Conservation (phyloP, 2,113 vertebrate species). For the Hoplias malabaricus region DNA sequence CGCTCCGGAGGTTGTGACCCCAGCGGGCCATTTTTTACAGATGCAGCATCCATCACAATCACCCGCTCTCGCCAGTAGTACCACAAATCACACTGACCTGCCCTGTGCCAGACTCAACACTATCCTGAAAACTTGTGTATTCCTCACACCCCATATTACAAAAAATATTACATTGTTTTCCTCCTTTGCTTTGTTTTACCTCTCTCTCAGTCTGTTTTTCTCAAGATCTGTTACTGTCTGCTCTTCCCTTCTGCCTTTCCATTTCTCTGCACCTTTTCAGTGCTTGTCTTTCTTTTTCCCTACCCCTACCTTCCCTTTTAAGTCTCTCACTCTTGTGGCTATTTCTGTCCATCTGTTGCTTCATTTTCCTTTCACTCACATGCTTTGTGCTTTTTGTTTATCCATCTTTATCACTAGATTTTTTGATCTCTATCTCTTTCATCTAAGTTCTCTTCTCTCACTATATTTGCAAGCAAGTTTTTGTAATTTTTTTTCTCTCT, state of each 20-base stretch:
- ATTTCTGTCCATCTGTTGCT: too few species aligned
- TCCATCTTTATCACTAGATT: too few species aligned
- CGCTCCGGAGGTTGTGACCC: conserved; percentile 50
- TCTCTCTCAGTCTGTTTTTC: conserved; percentile 53
- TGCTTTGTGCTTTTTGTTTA: too few species aligned
- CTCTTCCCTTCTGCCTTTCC: neutral
- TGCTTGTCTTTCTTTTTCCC: too few species aligned
- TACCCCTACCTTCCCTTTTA: too few species aligned
- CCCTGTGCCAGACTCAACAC: conserved; percentile 70
- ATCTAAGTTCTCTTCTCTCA: too few species aligned
- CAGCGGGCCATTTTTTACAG: conserved; percentile 67
- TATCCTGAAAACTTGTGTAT: conserved; percentile 59
- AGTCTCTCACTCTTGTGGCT: too few species aligned
- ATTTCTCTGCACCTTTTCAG: neutral
- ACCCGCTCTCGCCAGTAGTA: conserved; percentile 70
- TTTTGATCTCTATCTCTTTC: too few species aligned
- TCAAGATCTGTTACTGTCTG: conserved; percentile 49
- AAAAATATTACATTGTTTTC: neutral
- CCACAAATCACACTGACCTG: conserved; percentile 62
- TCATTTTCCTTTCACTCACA: too few species aligned
- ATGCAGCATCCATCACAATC: conserved; percentile 71
- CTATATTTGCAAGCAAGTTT: too few species aligned
- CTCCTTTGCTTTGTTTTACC: neutral
- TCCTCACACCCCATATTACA: neutral
- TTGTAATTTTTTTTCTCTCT: too few species aligned